Evolutionary conservation across 2,797 vertebrate genomes (phyloP).

Genomic region (Sebastes oblongus): DNA sequence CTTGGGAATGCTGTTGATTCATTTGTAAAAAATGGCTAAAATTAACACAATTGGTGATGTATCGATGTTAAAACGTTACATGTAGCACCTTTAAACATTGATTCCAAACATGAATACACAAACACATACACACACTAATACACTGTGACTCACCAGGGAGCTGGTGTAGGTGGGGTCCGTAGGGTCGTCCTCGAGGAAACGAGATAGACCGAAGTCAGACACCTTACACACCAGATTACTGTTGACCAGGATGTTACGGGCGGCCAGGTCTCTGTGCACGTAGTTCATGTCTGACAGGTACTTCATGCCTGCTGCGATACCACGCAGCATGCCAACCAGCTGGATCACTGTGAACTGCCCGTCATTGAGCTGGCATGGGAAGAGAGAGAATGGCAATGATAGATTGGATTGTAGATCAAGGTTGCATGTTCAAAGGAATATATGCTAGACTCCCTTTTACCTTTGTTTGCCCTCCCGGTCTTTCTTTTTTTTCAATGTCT

Average conservation of each 20-base stretch:
- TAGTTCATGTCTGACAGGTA: slow-evolving; percentile 99
- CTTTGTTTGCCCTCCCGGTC: background rate
- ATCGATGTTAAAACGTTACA: slow-evolving; percentile 37
- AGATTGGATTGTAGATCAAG: slow-evolving; percentile 35
- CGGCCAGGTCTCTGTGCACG: slow-evolving; percentile 95
- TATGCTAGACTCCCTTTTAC: background rate
- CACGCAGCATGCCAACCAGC: slow-evolving; percentile 96
- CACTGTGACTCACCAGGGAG: slow-evolving; percentile 88
- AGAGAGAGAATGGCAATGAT: slow-evolving; percentile 37
- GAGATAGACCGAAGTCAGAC: slow-evolving; percentile 96
- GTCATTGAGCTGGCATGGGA: slow-evolving; percentile 88
- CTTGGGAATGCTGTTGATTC: background rate
- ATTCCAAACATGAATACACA: slow-evolving; percentile 18
- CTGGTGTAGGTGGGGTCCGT: slow-evolving; percentile 97
- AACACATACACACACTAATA: background rate
- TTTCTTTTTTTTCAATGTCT: background rate
- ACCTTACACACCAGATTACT: slow-evolving; percentile 99
- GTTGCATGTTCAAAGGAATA: slow-evolving; percentile 21
- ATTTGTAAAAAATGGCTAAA: background rate
- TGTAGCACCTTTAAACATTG: slow-evolving; percentile 39
- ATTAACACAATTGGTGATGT: background rate
- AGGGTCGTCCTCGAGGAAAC: slow-evolving; percentile 95
- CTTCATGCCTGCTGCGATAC: slow-evolving; percentile 97
- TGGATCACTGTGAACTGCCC: slow-evolving; percentile 99
- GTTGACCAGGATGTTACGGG: slow-evolving; percentile 98